Percentiles rank a stretch among this genome's conserved stretches.
Conservation (phyloP, 2,113 vertebrate genomes). For the Coryphaenoides rupestris region DNA sequence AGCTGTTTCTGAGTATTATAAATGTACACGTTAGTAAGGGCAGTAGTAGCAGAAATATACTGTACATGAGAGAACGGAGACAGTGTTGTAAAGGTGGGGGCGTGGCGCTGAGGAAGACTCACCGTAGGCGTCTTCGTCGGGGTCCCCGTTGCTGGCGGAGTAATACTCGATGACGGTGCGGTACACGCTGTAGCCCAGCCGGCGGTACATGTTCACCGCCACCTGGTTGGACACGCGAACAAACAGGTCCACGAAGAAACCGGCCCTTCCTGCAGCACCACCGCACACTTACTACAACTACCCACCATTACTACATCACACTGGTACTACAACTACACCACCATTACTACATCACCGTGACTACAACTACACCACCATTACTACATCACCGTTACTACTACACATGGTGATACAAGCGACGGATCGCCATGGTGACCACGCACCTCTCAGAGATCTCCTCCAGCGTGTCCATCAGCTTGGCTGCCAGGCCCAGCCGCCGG, state of each 20-base stretch:
- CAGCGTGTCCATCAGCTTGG: slow-evolving; percentile 93
- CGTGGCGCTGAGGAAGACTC: slow-evolving; percentile 16
- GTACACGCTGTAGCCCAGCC: slow-evolving; percentile 94
- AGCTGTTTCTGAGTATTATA: no score
- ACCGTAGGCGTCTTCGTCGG: slow-evolving; percentile 95
- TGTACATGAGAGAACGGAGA: no score
- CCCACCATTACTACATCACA: no score
- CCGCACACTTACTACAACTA: not conserved
- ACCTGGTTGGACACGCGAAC: slow-evolving; percentile 97
- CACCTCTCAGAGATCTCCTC: slow-evolving; percentile 97
- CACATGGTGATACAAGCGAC: no score
- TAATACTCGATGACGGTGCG: slow-evolving; percentile 94
- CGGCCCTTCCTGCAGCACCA: slow-evolving; percentile 82
- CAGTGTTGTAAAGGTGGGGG: no score
- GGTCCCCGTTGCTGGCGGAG: slow-evolving; percentile 92
- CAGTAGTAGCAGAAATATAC: no score
- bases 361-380: no score
- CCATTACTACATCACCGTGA: no score
- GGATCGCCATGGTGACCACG: slow-evolving; percentile 9
- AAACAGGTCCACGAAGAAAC: slow-evolving; percentile 95
- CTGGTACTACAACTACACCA: no score
- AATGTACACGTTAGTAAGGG: no score
- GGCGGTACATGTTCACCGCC: slow-evolving; percentile 96
- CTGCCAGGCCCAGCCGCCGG: slow-evolving; percentile 87
- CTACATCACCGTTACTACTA: not conserved